These are phyloP conservation scores for Xestia rhomboidea DNA, from an alignment of 2,888 invertebrate species.

Conservation along the genomic window DNA sequence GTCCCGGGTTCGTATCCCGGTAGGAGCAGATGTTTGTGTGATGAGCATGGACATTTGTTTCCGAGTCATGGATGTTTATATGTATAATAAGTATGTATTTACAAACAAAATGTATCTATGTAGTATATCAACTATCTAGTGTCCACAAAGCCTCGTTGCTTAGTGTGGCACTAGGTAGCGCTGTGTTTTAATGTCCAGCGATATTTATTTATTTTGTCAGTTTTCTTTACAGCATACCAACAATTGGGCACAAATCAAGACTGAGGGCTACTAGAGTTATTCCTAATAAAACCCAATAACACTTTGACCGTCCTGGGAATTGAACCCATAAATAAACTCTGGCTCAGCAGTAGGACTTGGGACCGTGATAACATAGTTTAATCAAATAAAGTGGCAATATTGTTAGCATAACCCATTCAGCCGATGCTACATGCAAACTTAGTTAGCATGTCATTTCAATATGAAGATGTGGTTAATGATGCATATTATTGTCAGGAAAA, in stretches of 20 bases:
- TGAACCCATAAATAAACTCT: background rate
- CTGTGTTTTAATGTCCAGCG: too few species aligned
- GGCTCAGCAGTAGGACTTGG: background rate
- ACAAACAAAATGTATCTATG: too few species aligned
- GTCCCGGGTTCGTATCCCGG: too few species aligned
- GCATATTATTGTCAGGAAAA: background rate
- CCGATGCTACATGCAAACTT: background rate
- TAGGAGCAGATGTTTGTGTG: too few species aligned
- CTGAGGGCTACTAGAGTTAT: background rate
- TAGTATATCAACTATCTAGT: too few species aligned
- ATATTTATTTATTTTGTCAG: too few species aligned
- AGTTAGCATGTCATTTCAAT: background rate
- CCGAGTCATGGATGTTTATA: too few species aligned
- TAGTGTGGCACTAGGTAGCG: too few species aligned
- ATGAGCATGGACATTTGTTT: too few species aligned
- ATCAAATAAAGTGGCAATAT: background rate
- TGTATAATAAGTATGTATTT: too few species aligned
- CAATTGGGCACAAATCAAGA: background rate
- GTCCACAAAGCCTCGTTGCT: too few species aligned
- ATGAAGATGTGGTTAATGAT: background rate
- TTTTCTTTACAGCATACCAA: background rate
- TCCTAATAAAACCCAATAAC: background rate
- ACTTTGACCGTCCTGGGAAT: background rate
- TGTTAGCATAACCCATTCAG: background rate
- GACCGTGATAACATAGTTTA: background rate